phyloP scores from a whole-genome alignment of 2,888 invertebrate genomes.

The Drosophila greeni region DNA sequence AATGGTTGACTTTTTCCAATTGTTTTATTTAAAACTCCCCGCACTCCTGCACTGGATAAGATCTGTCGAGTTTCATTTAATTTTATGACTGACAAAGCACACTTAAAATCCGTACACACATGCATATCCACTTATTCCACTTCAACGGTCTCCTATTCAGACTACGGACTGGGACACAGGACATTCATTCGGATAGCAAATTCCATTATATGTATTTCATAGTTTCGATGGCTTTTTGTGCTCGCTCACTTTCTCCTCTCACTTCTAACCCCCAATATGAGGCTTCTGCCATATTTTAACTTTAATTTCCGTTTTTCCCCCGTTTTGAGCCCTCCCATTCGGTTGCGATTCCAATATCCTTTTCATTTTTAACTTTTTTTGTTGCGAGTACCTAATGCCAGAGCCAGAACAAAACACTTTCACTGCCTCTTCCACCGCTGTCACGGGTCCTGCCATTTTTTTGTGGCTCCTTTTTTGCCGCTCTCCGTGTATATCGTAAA shows the following conservation, averaged over 20 bases:
- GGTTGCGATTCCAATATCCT: constrained; percentile 45
- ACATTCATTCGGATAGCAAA: constrained; percentile 12
- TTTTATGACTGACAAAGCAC: constrained; percentile 5
- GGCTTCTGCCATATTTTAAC: constrained; percentile 56
- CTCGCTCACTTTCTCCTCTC: constrained; percentile 19
- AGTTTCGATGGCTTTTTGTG: constrained; percentile 23
- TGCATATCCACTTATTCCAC: not conserved
- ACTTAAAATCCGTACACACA: constrained; percentile 6
- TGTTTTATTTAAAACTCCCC: not conserved
- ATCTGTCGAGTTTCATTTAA: not conserved
- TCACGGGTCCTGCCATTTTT: not conserved
- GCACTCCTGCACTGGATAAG: not conserved
- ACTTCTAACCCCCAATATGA: constrained; percentile 28
- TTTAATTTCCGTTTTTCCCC: constrained; percentile 66
- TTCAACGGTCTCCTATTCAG: not conserved
- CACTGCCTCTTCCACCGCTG: constrained; percentile 17
- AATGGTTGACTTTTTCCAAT: no score
- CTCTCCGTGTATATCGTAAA: constrained; percentile 60
- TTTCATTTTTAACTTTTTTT: constrained; percentile 16
- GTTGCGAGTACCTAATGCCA: constrained; percentile 43
- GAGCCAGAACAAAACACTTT: constrained; percentile 65
- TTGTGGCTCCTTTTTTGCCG: constrained; percentile 27
- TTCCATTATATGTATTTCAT: constrained; percentile 9
- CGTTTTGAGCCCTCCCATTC: constrained; percentile 34
- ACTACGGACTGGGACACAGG: not conserved